Conservation (phyloP, 1,140 invertebrate genomes). For the Alviniconcha marisindica region DNA sequence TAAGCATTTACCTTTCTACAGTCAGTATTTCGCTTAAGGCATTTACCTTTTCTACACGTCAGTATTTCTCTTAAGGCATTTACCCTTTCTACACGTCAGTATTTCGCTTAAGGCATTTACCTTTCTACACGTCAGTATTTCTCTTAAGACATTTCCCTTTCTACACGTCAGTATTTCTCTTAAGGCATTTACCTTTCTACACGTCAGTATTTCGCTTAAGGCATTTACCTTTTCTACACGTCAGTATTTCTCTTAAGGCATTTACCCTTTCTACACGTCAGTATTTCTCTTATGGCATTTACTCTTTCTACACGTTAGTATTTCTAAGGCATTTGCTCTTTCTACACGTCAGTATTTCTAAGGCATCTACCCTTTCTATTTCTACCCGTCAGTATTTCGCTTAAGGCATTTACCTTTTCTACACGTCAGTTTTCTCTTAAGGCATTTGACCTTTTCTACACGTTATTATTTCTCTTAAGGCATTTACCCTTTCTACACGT, state of each 20-base stretch:
- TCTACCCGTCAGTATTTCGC: neutral
- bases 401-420: neutral
- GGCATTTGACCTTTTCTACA: too few species aligned
- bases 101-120: neutral
- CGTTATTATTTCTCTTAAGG: too few species aligned
- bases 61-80: too few species aligned
- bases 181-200: too few species aligned
- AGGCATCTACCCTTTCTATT: too few species aligned
- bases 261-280: conserved; percentile 55
- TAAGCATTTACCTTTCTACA: too few species aligned
- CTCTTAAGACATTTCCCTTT: neutral
- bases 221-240: neutral
- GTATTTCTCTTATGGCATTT: neutral
- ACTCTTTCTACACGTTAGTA: neutral
- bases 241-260: too few species aligned
- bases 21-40: too few species aligned
- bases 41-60: too few species aligned
- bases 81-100: too few species aligned
- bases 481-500: too few species aligned
- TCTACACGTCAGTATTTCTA: neutral
- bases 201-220: neutral
- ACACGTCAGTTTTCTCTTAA: too few species aligned
- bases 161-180: neutral
- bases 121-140: neutral
- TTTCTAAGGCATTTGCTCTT: neutral